Evolutionary conservation across 2,113 vertebrate genomes (phyloP).

Genomic region (Thamnophis sirtalis): DNA sequence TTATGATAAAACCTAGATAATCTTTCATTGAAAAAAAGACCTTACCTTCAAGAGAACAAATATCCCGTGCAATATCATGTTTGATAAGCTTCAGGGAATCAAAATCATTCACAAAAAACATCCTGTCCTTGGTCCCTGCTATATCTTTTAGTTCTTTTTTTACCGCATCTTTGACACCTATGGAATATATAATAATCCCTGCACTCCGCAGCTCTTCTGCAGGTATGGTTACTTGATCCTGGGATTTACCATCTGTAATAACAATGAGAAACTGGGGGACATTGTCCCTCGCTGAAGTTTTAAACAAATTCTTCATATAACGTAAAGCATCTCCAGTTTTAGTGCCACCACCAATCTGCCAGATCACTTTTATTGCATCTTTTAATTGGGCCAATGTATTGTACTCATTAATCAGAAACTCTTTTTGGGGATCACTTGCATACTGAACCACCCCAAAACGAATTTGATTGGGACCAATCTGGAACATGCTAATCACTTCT

Average conservation of each 20-base stretch:
- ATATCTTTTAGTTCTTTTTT: slow-evolving; percentile 68
- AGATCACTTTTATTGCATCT: slow-evolving; percentile 64
- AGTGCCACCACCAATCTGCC: slow-evolving; percentile 67
- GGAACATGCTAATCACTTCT: slow-evolving; percentile 69
- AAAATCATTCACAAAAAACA: slow-evolving; percentile 76
- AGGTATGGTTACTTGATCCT: slow-evolving; percentile 66
- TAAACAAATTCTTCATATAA: slow-evolving; percentile 68
- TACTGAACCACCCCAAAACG: slow-evolving; percentile 79
- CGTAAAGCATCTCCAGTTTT: slow-evolving; percentile 70
- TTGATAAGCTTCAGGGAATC: slow-evolving; percentile 75
- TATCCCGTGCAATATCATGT: slow-evolving; percentile 71
- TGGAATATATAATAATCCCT: slow-evolving; percentile 71
- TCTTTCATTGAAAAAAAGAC: not conserved
- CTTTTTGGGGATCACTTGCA: slow-evolving; percentile 37
- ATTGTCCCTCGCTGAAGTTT: slow-evolving; percentile 35
- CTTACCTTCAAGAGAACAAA: slow-evolving; percentile 79
- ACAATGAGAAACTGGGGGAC: slow-evolving; percentile 73
- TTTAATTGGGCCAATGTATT: slow-evolving; percentile 51
- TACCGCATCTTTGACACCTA: slow-evolving; percentile 73
- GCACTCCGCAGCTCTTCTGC: slow-evolving; percentile 61
- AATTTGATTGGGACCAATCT: slow-evolving; percentile 68
- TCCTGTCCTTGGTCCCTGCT: slow-evolving; percentile 59
- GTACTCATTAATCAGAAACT: slow-evolving; percentile 67
- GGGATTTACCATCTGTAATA: slow-evolving; percentile 78
- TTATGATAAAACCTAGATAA: not conserved